These are phyloP conservation scores for Parambassis ranga DNA, from an alignment of 2,797 vertebrate species.

Conservation along the genomic window DNA sequence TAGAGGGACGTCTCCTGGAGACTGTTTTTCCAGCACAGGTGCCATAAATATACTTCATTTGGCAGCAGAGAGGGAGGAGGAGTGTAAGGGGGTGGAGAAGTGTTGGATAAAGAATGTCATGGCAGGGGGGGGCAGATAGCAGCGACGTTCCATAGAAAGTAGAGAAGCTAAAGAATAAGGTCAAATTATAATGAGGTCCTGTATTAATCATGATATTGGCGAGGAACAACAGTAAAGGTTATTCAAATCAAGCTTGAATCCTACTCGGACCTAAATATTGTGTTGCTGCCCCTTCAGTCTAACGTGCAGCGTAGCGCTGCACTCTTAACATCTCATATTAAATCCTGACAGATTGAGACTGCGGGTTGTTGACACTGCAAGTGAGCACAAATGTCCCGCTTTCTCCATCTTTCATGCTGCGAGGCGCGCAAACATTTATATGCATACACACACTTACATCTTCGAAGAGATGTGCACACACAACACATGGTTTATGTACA, in stretches of 20 bases:
- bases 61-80: conserved; percentile 55
- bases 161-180: conserved; percentile 58
- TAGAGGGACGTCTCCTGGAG: conserved; percentile 75
- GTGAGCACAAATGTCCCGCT: conserved; percentile 17
- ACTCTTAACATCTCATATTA: conserved; percentile 8
- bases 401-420: conserved; percentile 26
- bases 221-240: conserved; percentile 56
- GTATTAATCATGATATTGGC: conserved; percentile 53
- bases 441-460: background rate
- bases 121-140: conserved; percentile 23
- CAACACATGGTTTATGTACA: conserved; percentile 47
- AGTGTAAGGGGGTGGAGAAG: conserved; percentile 42
- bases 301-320: conserved; percentile 3
- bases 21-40: conserved; percentile 77
- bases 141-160: conserved; percentile 36
- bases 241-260: conserved; percentile 19
- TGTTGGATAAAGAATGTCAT: conserved; percentile 57
- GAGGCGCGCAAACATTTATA: background rate
- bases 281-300: conserved; percentile 13
- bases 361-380: conserved; percentile 19
- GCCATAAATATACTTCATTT: conserved; percentile 81
- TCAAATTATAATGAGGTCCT: conserved; percentile 64
- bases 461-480: conserved; percentile 19
- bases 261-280: conserved; percentile 4
- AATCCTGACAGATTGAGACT: conserved; percentile 25